Conservation (phyloP, 1,140 invertebrate genomes). For the Adelges cooleyi region DNA sequence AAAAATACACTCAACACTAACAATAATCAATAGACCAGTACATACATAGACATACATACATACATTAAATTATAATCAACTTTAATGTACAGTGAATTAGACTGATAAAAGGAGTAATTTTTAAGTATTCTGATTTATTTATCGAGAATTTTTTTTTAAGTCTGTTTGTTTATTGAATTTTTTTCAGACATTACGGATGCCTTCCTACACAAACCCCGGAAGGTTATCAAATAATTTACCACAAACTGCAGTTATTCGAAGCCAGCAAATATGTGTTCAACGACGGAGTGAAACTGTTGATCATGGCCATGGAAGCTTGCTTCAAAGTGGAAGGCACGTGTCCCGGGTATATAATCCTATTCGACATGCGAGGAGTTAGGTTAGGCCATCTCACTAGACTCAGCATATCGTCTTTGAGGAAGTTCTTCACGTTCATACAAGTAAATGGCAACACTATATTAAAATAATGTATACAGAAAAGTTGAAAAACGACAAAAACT, state of each 20-base stretch:
- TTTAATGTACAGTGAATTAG: too few relatives aligned
- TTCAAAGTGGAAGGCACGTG: slow-evolving; percentile 32
- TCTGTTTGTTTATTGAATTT: not conserved
- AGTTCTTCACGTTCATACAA: slow-evolving; percentile 53
- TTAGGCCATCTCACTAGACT: slow-evolving; percentile 50
- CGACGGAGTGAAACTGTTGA: slow-evolving; percentile 48
- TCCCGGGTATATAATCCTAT: slow-evolving; percentile 46
- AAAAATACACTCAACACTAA: too few relatives aligned
- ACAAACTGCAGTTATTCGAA: slow-evolving; percentile 48
- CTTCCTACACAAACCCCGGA: slow-evolving; percentile 40
- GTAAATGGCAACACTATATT: slow-evolving; percentile 38
- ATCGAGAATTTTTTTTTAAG: too few relatives aligned
- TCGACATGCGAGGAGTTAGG: slow-evolving; percentile 51
- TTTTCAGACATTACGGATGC: slow-evolving; percentile 31
- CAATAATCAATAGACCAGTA: too few relatives aligned
- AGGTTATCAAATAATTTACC: slow-evolving; percentile 48
- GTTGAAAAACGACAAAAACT: too few relatives aligned
- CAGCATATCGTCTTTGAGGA: slow-evolving; percentile 45
- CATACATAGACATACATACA: too few relatives aligned
- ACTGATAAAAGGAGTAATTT: too few relatives aligned
- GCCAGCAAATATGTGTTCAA: slow-evolving; percentile 52
- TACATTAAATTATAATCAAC: too few relatives aligned
- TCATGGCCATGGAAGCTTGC: slow-evolving; percentile 33
- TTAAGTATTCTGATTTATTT: too few relatives aligned
- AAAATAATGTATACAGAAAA: too few relatives aligned